phyloP scores from a whole-genome alignment of 2,888 invertebrate species.

The Drosophila cognata region DNA sequence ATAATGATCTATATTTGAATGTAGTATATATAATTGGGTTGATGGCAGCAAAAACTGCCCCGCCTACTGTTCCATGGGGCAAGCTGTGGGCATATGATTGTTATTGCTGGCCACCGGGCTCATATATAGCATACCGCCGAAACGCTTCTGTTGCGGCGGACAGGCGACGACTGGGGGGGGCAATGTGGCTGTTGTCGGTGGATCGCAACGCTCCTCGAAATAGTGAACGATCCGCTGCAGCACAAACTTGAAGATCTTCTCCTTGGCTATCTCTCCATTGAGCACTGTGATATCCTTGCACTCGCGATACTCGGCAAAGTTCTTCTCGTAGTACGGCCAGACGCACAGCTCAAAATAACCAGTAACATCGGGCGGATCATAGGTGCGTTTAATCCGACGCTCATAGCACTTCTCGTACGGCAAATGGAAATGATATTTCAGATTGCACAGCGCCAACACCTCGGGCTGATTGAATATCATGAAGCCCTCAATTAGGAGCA shows the following conservation, averaged over 20 bases:
- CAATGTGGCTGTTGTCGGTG: conserved; percentile 32
- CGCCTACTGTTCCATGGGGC: conserved; percentile 82
- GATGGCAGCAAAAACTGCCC: background rate
- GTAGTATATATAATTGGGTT: background rate
- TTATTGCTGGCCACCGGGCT: conserved; percentile 31
- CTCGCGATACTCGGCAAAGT: conserved; percentile 85
- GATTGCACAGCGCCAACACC: conserved; percentile 88
- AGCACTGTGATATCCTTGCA: conserved; percentile 83
- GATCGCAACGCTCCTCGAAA: conserved; percentile 81
- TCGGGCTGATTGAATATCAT: conserved; percentile 90
- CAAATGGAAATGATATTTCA: conserved; percentile 91
- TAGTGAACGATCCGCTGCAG: conserved; percentile 80
- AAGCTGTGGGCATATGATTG: conserved; percentile 65
- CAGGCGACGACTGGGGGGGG: conserved; percentile 46
- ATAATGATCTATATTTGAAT: background rate
- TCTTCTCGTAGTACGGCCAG: conserved; percentile 93
- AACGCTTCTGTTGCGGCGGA: conserved; percentile 79
- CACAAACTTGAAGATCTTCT: conserved; percentile 83
- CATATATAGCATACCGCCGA: conserved; percentile 64
- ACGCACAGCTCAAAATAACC: conserved; percentile 95
- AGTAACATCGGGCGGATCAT: conserved; percentile 93
- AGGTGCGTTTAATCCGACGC: conserved; percentile 88
- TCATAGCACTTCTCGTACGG: conserved; percentile 88
- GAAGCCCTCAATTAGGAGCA: conserved; percentile 92
- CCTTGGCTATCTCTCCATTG: conserved; percentile 83